A percentile compares a stretch with the other conserved stretches of the same genome.
Evolutionary conservation across 2,888 invertebrate genomes (phyloP).

Genomic region (Tetanocera ferruginea): DNA sequence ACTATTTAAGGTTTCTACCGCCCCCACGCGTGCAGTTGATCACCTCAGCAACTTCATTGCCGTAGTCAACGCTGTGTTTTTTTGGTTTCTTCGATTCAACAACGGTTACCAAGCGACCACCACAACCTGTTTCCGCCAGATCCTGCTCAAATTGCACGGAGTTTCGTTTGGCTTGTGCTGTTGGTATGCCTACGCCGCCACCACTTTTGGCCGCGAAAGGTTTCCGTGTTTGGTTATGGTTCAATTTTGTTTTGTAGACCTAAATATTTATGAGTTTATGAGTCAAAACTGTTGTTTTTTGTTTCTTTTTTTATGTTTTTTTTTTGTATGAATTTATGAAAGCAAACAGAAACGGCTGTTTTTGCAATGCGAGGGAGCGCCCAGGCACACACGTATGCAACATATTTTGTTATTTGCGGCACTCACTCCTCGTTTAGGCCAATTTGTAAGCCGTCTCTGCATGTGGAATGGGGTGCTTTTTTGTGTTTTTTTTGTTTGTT

Average conservation of each 20-base stretch:
- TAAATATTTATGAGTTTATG: slow-evolving; percentile 33
- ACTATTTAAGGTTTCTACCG: background rate
- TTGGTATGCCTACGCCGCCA: slow-evolving; percentile 48
- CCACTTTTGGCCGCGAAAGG: slow-evolving; percentile 41
- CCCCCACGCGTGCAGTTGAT: background rate
- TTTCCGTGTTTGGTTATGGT: slow-evolving; percentile 29
- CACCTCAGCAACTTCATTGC: background rate
- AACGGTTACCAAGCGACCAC: slow-evolving; percentile 58
- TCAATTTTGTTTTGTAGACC: slow-evolving; percentile 28
- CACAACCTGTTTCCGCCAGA: slow-evolving; percentile 19
- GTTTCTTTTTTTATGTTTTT: background rate
- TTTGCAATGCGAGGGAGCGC: background rate
- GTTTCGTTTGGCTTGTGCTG: slow-evolving; percentile 33
- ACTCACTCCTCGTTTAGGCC: background rate
- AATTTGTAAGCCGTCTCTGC: slow-evolving; percentile 29
- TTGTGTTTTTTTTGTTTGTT: slow-evolving; percentile 23
- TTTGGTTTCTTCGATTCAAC: slow-evolving; percentile 62
- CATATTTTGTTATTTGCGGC: background rate
- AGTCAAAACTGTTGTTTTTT: background rate
- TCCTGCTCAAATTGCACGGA: slow-evolving; percentile 19
- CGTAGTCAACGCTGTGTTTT: slow-evolving; percentile 27
- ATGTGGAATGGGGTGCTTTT: background rate
- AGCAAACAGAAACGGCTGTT: slow-evolving; percentile 35
- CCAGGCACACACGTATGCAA: background rate
- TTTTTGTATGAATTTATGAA: slow-evolving; percentile 2